A percentile compares a stretch with the other conserved stretches of the same genome.
Conservation (phyloP, 2,888 invertebrate genomes). For the Synergus itoensis region DNA sequence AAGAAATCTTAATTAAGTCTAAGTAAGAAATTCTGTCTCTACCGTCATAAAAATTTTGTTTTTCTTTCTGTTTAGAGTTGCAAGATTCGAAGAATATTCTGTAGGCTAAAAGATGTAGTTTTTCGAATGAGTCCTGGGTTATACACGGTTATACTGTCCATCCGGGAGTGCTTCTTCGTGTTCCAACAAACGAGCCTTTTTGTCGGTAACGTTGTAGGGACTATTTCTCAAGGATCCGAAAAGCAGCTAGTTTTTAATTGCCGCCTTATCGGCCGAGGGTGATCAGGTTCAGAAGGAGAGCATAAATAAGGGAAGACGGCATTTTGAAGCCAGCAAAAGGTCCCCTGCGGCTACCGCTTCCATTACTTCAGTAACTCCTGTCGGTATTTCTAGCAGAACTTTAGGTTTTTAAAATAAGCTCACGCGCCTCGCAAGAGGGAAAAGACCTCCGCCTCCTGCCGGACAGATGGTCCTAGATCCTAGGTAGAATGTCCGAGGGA, state of each 20-base stretch:
- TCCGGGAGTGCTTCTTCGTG: conserved; percentile 42
- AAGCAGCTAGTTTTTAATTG: conserved; percentile 52
- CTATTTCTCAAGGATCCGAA: conserved; percentile 35
- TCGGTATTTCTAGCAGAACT: conserved; percentile 32
- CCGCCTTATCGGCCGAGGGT: conserved; percentile 49
- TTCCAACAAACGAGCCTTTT: conserved; percentile 46
- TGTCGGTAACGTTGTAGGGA: conserved; percentile 33
- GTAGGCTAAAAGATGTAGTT: conserved; percentile 28
- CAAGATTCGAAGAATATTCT: conserved; percentile 1
- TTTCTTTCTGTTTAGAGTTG: conserved; percentile 7
- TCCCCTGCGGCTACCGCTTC: conserved; percentile 45
- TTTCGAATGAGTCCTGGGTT: conserved; percentile 27
- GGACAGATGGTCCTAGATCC: conserved; percentile 36
- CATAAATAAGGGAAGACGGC: conserved; percentile 49
- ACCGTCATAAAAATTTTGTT: conserved; percentile 16
- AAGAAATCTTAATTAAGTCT: conserved; percentile 4
- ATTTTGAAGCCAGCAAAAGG: conserved; percentile 38
- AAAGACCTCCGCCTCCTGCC: conserved; percentile 15
- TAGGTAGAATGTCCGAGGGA: conserved; percentile 10
- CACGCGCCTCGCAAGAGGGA: conserved; percentile 22
- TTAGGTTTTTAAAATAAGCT: conserved; percentile 33
- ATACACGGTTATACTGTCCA: conserved; percentile 28
- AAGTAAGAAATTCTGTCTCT: conserved; percentile 1
- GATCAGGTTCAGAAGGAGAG: conserved; percentile 45
- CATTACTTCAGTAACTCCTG: conserved; percentile 34